Evolutionary conservation across 2,113 vertebrate species (phyloP), one percentile per base, ranked within the genome.

Genomic region (Festucalex cinctus): DNA sequence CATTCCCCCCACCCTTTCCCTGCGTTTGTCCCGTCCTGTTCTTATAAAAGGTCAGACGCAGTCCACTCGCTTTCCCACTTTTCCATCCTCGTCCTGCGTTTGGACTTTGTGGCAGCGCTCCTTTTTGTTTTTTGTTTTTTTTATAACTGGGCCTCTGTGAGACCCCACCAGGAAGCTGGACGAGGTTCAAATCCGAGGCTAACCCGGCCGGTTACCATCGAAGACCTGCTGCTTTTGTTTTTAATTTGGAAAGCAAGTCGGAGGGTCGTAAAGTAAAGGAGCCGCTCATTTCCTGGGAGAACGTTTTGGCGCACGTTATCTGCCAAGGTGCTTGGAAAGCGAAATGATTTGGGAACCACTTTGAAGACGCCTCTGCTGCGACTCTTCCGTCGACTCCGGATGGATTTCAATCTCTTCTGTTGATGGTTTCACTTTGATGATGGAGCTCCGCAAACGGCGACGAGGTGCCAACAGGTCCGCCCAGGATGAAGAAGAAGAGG

Each of bases 1-100:
- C 60, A 75, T 74, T 49, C 62, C 68, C 54, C 13, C 1, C 57
- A 4, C 26, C 51, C 66, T 43, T n/a, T n/a, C n/a, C 58, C 62
- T 17, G 35, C 76, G 63, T 72, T 74, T 68, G 74, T 78, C 65
- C 77, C 70, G 84, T 68, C 66, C 70, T 84, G 73, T 63, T 83
- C 86, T 82, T 79, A 79, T 74, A 75, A 79, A 79, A 69, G 88
- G 89, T 93, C 89, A 91, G 73, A 72, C 69, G 72, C 79, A 76
- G 76, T 82, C 74, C 73, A 71, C 74, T 74, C 63, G 68, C 66
- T 4, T 75, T 81, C 65, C 74, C 65, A 65, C 39, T 72, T 78
- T 69, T 70, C 71, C 73, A 68, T 75, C 53, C 53, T 28, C 68
- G 6, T 54, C 70, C 67, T 62, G 69, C 68, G 14, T 68, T 71